Evolutionary conservation across 1,140 invertebrate species (phyloP), one percentile per base, ranked within the genome.

Genomic region (Globodera rostochiensis): DNA sequence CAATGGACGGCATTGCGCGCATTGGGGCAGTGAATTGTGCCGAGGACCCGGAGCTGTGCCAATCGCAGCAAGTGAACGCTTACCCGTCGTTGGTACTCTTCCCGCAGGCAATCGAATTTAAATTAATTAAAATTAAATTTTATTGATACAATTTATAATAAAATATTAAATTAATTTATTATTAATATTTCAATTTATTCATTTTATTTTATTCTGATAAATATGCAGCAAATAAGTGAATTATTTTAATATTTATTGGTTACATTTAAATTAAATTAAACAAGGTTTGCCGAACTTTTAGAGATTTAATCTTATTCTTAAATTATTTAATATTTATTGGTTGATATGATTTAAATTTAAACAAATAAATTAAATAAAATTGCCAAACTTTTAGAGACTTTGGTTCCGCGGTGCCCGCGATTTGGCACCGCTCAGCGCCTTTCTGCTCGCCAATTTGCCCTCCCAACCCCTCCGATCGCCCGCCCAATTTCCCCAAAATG

Each of bases 21-120:
- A 92, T 94, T 84, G 94, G 93, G n/a, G 94, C 94, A 79, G 93
- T 95, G 0, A 94, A 95, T 89, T 95, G 94, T 91, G 93, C 93
- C 89, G 93, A 94, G 87, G 93, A 95, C 83, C 93, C 93, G 91
- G 87, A 91, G 67, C 88, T 95, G 45, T 95, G 94, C 90, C 91
- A 92, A 78, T 90, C 92, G 86, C 91, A 94, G 87, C 91, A 92
- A 53, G 93, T 95, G 73, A 90, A 90, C 69, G 92, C 92, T 25
- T 95, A 94, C 90, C 94, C 94, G 15, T 93, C 93, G 0, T 90
- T 95, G 1, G 84, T 93, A 8, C 89, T 93, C 80, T 94, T 91
- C 85, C 92, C 92, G 57, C 73, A 86, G 77, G 92, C 88, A 87
- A 82, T 82, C n/a, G n/a, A 19, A 19, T 82, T 64, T 82, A 3